phyloP scores from a whole-genome alignment of 2,113 vertebrate species.

The Rostratula benghalensis region DNA sequence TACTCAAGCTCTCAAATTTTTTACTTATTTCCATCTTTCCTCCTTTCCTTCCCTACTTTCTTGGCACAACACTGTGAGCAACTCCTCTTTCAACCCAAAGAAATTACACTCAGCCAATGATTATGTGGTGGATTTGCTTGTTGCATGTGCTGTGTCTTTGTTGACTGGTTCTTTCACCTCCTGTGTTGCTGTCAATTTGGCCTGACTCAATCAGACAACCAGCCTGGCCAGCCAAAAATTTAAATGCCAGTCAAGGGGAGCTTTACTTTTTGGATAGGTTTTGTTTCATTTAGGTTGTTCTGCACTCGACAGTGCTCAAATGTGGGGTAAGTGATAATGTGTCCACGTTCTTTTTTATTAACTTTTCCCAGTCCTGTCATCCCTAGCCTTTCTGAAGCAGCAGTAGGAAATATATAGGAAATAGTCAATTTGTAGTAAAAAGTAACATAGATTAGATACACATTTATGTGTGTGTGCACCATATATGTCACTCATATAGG shows the following conservation, averaged over 20 bases:
- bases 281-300: background rate
- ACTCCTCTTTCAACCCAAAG: conserved; percentile 9
- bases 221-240: background rate
- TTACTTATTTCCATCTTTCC: background rate
- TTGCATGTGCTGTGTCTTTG: background rate
- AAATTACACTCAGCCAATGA: background rate
- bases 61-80: background rate
- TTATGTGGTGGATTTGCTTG: background rate
- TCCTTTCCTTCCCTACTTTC: background rate
- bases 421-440: background rate
- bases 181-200: background rate
- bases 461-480: background rate
- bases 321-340: background rate
- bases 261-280: background rate
- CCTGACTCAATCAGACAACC: background rate
- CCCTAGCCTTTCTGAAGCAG: background rate
- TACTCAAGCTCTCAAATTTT: background rate
- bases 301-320: background rate
- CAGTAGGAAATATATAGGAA: background rate
- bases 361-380: background rate
- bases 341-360: background rate
- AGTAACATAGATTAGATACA: background rate
- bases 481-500: background rate
- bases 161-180: background rate
- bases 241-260: background rate